phyloP scores from a whole-genome alignment of 2,888 invertebrate genomes.

The Tenthredo distinguenda region DNA sequence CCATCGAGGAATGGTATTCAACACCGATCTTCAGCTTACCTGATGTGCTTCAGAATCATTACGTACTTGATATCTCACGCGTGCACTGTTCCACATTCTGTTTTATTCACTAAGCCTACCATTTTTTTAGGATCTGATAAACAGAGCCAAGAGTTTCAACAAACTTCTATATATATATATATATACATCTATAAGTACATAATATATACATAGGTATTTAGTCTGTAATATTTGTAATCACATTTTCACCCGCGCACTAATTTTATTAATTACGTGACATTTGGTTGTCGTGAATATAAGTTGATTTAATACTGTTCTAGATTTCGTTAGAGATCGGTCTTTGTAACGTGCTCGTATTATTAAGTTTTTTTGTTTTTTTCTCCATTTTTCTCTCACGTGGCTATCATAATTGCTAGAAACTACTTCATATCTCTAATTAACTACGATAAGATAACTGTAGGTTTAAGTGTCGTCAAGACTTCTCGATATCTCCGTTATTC shows the following conservation, averaged over 20 bases:
- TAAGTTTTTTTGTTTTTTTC: not conserved
- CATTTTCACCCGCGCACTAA: not conserved
- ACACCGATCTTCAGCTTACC: not conserved
- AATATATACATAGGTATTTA: not conserved
- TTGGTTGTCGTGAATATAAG: not conserved
- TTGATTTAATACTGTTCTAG: conserved; percentile 20
- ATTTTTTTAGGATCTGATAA: not conserved
- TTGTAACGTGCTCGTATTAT: not conserved
- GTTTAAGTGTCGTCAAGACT: conserved; percentile 19
- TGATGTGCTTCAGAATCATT: not conserved
- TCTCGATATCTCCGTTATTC: conserved; percentile 50
- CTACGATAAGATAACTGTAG: not conserved
- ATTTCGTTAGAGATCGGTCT: not conserved
- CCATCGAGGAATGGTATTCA: not conserved
- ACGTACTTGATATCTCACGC: not conserved
- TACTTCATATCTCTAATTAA: not conserved
- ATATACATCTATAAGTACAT: conserved; percentile 2
- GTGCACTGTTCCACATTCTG: not conserved
- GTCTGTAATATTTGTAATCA: not conserved
- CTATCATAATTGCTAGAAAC: not conserved
- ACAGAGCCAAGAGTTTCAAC: not conserved
- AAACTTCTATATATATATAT: not conserved
- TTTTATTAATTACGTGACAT: not conserved
- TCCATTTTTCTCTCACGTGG: not conserved
- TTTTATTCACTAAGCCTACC: not conserved